phyloP scores from a whole-genome alignment of 2,113 vertebrate genomes.

The Leptobrachium ailaonicum region DNA sequence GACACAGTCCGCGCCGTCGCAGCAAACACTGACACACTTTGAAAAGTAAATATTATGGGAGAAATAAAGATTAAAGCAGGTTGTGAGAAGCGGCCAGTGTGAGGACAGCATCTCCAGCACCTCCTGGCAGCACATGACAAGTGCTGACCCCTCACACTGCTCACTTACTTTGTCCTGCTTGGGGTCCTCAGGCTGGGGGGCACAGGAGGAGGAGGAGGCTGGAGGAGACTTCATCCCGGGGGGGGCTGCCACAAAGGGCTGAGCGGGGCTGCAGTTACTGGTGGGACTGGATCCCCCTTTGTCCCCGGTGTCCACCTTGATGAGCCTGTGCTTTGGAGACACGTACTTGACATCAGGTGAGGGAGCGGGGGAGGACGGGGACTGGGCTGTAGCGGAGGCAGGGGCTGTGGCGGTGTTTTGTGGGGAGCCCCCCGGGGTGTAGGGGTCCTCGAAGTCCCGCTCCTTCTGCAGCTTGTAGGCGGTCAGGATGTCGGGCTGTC shows the following conservation, averaged over 20 bases:
- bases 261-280: conserved; percentile 56
- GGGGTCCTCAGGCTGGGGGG: conserved; percentile 55
- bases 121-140: too few relatives aligned
- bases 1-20: too few relatives aligned
- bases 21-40: too few relatives aligned
- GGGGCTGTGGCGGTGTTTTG: conserved; percentile 58
- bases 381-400: conserved; percentile 36
- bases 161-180: conserved; percentile 76
- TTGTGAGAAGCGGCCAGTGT: too few relatives aligned
- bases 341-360: conserved; percentile 81
- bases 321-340: conserved; percentile 90
- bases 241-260: conserved; percentile 58
- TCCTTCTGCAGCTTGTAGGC: conserved; percentile 91
- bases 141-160: too few relatives aligned
- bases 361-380: conserved; percentile 55
- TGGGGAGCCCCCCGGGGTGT: conserved; percentile 66
- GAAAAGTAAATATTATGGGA: too few relatives aligned
- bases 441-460: conserved; percentile 94
- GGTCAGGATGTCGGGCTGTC: conserved; percentile 88
- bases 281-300: conserved; percentile 71
- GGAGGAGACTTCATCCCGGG: conserved; percentile 38
- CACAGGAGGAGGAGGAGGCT: conserved; percentile 51
- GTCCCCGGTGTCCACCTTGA: conserved; percentile 85
- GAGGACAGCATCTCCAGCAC: too few relatives aligned
- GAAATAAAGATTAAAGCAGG: too few relatives aligned